These are phyloP conservation scores for Hirtodrosophila confusa DNA, from an alignment of 2,888 invertebrate genomes.

Conservation along the genomic window DNA sequence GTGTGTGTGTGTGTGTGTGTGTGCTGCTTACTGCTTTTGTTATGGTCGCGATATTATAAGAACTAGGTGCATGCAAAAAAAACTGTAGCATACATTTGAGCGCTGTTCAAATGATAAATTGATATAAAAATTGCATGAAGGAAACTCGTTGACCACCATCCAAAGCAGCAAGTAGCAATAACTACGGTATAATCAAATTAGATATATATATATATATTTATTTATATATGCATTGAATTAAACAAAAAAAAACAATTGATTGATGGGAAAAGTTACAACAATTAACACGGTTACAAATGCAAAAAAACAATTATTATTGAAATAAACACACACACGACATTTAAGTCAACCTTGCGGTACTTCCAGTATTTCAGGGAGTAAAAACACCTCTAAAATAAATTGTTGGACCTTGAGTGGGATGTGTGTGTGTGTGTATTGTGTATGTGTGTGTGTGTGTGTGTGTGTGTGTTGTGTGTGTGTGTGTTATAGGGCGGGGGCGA, in stretches of 20 bases:
- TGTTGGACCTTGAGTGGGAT: constrained; percentile 4
- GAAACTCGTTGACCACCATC: constrained; percentile 26
- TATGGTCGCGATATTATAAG: constrained; percentile 2
- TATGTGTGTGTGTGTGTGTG: constrained; percentile 8
- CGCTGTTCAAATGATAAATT: constrained; percentile 29
- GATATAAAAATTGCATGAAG: constrained; percentile 7
- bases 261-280: constrained; percentile 43
- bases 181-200: constrained; percentile 41
- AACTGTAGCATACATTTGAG: constrained; percentile 72
- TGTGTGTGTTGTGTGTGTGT: constrained; percentile 18
- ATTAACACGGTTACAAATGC: constrained; percentile 54
- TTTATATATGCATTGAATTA: constrained; percentile 18
- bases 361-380: constrained; percentile 7
- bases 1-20: constrained; percentile 14
- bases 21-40: constrained; percentile 49
- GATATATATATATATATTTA: constrained; percentile 14
- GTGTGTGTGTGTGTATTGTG: neutral
- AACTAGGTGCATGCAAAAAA: constrained; percentile 59
- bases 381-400: constrained; percentile 10
- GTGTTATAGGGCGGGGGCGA: constrained; percentile 5
- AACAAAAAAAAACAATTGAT: constrained; percentile 14
- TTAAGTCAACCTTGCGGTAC: constrained; percentile 25
- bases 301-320: constrained; percentile 23
- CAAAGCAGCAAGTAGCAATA: constrained; percentile 61
- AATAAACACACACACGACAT: constrained; percentile 41